A percentile compares a stretch with the other conserved stretches of the same genome.
phyloP scores from a whole-genome alignment of 2,888 invertebrate genomes.

The Calliscelio sp. region DNA sequence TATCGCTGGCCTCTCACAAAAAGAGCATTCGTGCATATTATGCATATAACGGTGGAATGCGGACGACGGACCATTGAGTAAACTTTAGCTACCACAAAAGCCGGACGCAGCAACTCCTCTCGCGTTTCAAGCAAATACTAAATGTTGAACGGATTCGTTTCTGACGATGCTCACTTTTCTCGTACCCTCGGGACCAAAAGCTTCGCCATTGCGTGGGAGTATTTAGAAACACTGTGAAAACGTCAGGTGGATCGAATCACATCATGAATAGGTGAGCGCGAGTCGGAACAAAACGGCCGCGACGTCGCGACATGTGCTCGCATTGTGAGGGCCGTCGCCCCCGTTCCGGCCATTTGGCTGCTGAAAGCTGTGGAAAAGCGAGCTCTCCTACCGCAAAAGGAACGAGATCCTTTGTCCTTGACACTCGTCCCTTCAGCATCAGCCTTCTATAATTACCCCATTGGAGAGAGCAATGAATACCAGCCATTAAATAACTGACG shows the following conservation, averaged over 20 bases:
- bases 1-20: slow-evolving; percentile 76
- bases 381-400: slow-evolving; percentile 49
- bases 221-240: slow-evolving; percentile 82
- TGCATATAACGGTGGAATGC: slow-evolving; percentile 74
- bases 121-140: slow-evolving; percentile 80
- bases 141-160: slow-evolving; percentile 79
- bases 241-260: slow-evolving; percentile 78
- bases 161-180: slow-evolving; percentile 72
- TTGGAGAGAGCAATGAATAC: slow-evolving; percentile 63
- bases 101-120: slow-evolving; percentile 79
- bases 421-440: slow-evolving; percentile 56
- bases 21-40: slow-evolving; percentile 76
- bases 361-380: slow-evolving; percentile 59
- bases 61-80: slow-evolving; percentile 74
- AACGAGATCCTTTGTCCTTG: slow-evolving; percentile 63
- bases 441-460: slow-evolving; percentile 64
- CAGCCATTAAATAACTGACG: slow-evolving; percentile 59
- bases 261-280: slow-evolving; percentile 60
- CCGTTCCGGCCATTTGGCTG: slow-evolving; percentile 49
- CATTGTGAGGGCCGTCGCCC: slow-evolving; percentile 49
- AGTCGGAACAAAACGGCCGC: slow-evolving; percentile 43
- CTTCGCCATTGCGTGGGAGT: slow-evolving; percentile 73
- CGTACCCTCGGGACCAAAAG: slow-evolving; percentile 64
- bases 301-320: slow-evolving; percentile 60
- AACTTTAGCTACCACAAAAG: slow-evolving; percentile 78